Evolutionary conservation across 2,113 vertebrate species (phyloP), one percentile per base, ranked within the genome.

Genomic region (Tetrao urogallus): DNA sequence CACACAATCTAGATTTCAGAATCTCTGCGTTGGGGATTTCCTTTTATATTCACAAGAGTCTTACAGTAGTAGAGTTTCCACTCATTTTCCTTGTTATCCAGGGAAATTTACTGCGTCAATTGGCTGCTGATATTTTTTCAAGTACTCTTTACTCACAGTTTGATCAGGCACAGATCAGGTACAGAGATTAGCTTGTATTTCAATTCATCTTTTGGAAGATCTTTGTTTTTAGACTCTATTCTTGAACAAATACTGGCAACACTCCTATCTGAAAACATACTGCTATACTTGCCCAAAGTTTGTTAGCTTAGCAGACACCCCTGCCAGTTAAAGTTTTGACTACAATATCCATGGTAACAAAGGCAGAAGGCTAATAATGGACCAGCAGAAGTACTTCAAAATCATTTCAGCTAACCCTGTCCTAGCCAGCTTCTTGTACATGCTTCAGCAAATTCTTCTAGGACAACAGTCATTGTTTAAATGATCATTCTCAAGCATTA

Each of bases 331-430:
- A 87, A 85, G 36, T 94, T 93, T 95, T 86, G 72, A 83, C 94
- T 70, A 45, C 52, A 94, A 91, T 86, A 93, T 74, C 94, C 72
- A 90, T 92, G 60, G 91, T 60, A 89, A 95, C 91, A 84, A 91
- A 89, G 0, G 5, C 78, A 93, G 50, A 85, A 87, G 42, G 56
- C 50, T 87, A 92, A 40, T 42, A 43, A 45, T 32, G 54, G 32
- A 89, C 2, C 17, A 89, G 67, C 67, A 87, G 40, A 57, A 88
- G 73, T 40, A 93, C 82, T 90, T 88, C 76, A 84, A 86, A 90
- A 43, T 40, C 57, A 14, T 79, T 94, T 73, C 60, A 76, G 6
- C 50, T 83, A 80, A 30, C 82, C 69, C 42, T 88, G 28, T 1
- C 64, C 87, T 82, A 74, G 24, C 50, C 78, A 87, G 18, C n/a